Evolutionary conservation across 2,888 invertebrate genomes (phyloP).

Genomic region (Melinopterus prodromus): DNA sequence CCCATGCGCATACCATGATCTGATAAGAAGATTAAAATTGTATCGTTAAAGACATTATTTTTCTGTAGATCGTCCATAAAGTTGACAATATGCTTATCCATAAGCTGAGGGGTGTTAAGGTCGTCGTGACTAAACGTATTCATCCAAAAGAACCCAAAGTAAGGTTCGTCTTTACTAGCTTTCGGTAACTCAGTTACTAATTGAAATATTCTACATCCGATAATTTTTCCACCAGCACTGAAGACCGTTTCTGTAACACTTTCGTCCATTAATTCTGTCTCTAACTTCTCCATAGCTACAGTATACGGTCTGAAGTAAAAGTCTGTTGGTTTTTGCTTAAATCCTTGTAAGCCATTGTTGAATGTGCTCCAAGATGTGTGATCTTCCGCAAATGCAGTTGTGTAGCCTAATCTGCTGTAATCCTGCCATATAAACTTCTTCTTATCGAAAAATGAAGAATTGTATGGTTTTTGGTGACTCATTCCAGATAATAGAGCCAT

Average conservation of each 20-base stretch:
- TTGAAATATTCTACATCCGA: slow-evolving; percentile 60
- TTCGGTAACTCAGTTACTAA: neutral
- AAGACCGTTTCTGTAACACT: neutral
- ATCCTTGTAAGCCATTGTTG: slow-evolving; percentile 77
- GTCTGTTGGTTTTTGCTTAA: slow-evolving; percentile 78
- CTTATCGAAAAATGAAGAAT: slow-evolving; percentile 68
- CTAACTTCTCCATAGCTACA: slow-evolving; percentile 68
- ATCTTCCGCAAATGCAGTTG: slow-evolving; percentile 85
- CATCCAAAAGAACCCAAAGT: slow-evolving; percentile 83
- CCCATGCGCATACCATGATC: slow-evolving; percentile 85
- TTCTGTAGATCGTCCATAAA: slow-evolving; percentile 69
- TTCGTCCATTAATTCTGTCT: slow-evolving; percentile 18
- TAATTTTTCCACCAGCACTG: slow-evolving; percentile 69
- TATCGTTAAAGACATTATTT: slow-evolving; percentile 67
- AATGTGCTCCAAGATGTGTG: slow-evolving; percentile 76
- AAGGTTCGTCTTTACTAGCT: slow-evolving; percentile 60
- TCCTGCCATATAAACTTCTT: slow-evolving; percentile 82
- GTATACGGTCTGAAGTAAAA: slow-evolving; percentile 82
- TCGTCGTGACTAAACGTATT: slow-evolving; percentile 82
- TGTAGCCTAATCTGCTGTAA: slow-evolving; percentile 75
- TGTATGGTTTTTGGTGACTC: slow-evolving; percentile 61
- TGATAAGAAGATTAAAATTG: slow-evolving; percentile 77
- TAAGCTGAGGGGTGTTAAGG: slow-evolving; percentile 71
- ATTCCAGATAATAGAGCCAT: slow-evolving; percentile 82
- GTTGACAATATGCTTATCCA: slow-evolving; percentile 69